Conservation (phyloP, 2,113 vertebrate genomes). For the Bubo blakistoni region DNA sequence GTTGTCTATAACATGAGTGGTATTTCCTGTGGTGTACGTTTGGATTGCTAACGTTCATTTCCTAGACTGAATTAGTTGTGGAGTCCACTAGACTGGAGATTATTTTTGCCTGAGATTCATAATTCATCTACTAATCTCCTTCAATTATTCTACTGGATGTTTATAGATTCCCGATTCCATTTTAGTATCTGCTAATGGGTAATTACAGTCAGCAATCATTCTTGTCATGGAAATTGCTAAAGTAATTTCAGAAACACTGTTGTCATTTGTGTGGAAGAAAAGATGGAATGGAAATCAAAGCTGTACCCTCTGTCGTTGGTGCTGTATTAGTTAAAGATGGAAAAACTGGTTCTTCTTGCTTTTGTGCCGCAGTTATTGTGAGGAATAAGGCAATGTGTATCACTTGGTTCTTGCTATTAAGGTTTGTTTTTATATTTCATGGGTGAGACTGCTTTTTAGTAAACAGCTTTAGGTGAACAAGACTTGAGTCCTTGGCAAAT, state of each 20-base stretch:
- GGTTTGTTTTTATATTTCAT: background rate
- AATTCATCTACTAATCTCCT: conserved; percentile 4
- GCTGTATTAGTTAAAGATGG: background rate
- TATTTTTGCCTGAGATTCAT: conserved; percentile 13
- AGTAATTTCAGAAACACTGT: conserved; percentile 1
- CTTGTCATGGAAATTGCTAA: background rate
- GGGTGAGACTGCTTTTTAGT: background rate
- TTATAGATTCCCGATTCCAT: conserved; percentile 6
- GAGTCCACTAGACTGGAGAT: background rate
- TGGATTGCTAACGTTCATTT: background rate
- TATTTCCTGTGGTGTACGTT: background rate
- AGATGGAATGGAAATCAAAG: background rate
- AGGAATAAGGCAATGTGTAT: background rate
- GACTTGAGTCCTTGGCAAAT: background rate
- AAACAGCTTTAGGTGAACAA: background rate
- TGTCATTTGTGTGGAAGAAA: background rate
- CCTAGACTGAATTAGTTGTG: background rate
- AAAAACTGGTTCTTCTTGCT: background rate
- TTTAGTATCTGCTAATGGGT: conserved; percentile 38
- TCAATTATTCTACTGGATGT: conserved; percentile 14
- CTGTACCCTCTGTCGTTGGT: background rate
- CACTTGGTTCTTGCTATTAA: background rate
- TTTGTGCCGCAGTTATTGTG: background rate
- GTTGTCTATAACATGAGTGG: background rate
- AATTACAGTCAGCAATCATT: conserved; percentile 17